These are phyloP conservation scores for Ceryle rudis DNA, from an alignment of 2,797 vertebrate species.

Conservation along the genomic window DNA sequence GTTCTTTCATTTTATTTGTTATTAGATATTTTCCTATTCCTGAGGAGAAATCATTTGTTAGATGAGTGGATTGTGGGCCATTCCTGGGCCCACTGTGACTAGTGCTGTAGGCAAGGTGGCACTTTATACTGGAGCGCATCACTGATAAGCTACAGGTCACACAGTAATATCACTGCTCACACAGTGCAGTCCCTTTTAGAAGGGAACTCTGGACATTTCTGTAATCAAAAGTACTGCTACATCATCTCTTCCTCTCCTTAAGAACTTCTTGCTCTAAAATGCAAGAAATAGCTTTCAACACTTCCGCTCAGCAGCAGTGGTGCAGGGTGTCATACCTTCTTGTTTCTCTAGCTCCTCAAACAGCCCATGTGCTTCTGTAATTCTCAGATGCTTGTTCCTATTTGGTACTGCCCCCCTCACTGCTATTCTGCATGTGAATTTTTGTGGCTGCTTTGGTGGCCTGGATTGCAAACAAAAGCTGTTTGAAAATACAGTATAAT, in stretches of 20 bases:
- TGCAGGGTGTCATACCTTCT: background rate
- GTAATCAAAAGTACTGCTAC: background rate
- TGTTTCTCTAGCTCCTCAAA: background rate
- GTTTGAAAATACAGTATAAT: background rate
- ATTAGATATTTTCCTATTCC: background rate
- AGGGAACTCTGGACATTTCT: background rate
- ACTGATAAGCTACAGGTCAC: background rate
- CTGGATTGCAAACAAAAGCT: background rate
- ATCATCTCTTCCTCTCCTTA: background rate
- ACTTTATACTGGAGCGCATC: background rate
- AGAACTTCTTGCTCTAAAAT: background rate
- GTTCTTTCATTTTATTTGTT: background rate
- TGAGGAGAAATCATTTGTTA: background rate
- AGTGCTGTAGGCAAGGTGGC: background rate
- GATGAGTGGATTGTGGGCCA: background rate
- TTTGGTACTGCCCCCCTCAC: rapidly evolving
- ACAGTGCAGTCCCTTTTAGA: background rate
- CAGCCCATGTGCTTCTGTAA: background rate
- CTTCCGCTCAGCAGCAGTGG: background rate
- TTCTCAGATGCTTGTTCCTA: background rate
- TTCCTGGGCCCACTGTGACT: background rate
- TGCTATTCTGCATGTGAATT: rapidly evolving
- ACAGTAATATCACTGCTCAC: background rate
- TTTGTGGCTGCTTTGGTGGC: background rate
- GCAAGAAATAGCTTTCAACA: background rate